Base-by-base conservation (phyloP, 2,113 vertebrate genomes). In the Corvus hawaiiensis region DNA sequence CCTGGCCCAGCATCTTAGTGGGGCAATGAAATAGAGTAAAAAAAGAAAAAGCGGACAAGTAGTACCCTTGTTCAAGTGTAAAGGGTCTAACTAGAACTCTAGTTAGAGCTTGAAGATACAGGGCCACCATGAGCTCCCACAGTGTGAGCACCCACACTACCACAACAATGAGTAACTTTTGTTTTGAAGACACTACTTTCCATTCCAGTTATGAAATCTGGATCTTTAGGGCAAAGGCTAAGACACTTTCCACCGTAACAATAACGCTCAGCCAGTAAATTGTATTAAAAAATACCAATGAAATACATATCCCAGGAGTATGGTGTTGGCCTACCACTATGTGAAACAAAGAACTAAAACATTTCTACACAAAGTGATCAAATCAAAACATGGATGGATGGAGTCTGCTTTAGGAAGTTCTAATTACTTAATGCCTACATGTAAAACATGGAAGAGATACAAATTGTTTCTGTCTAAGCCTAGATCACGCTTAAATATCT, bases 1-100 rank as follows among this genome's bases (percentile, higher is more conserved):
- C 95, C 88, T 97, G 96, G 91, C 94, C 96, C 97, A 97, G 95
- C 94, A 97, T 95, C 96, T 96, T 96, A 96, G 94, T 94, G 93
- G 94, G 91, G 96, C 93, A 97, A 96, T 96, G 94, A 88, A 97
- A 97, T 92, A 95, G 77, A 97, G 93, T 96, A 88, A 95, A 96
- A 94, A 94, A 94, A 96, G 84, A 96, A 95, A 95, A 92, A 97
- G 96, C 1, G 94, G 96, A 95, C 92, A 97, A 96, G 95, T 95
- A 96, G 92, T 82, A 95, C 88, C 84, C 94, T 92, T 59, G 72
- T 88, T 95, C 94, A 95, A 97, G 62, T 46, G 93, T 90, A 88
- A 84, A 92, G 93, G 94, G 92, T 97, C 94, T 95, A 96, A 96
- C 96, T 92, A 82, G 93, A 87, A 52, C 11, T 78, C 93, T 89